Base-by-base conservation (phyloP, 2,797 vertebrate species). In the Podarcis siculus region DNA sequence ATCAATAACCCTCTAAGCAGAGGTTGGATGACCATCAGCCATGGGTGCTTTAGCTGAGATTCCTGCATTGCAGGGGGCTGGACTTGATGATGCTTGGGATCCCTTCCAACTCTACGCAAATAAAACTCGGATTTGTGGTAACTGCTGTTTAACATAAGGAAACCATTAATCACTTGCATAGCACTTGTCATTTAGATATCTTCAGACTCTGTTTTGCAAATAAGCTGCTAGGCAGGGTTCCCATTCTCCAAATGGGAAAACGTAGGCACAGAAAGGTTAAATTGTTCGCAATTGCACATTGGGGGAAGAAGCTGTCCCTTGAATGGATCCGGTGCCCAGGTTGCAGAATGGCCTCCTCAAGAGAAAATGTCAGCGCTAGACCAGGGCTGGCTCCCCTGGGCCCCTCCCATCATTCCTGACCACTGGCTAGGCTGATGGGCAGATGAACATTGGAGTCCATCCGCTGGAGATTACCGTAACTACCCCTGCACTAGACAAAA, bases 91-190 rank as follows among this genome's bases (percentile, higher is more conserved):
- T 3, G 3, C 49, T 4, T 0, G 13, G 49, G 49, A 1, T 49
- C 49, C 49, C 49, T 55, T 15, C 49, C 49, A 55, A 4, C 13
- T 3, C 49, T 55, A 55, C 49, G 13, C 15, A 76, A 80, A 79
- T 86, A 86, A 90, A 92, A 94, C 91, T 90, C 93, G 82, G 72
- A 90, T 89, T 91, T 94, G 90, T 91, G 95, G 91, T 88, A 82
- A 90, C 91, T 89, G 27, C 45, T 93, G 45, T 87, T 0, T 89
- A 45, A 1, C 69, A 86, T 30, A 90, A 85, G 89, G 85, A 85
- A 89, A 82, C 83, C 84, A 87, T 85, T 92, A 80, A 67, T 79
- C 0, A 4, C 72, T 85, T 82, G 32, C 49, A 9, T 66, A 85
- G 73, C 81, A 42, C 78, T 87, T 82, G 83, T 89, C 2, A 87